Evolutionary conservation across 2,888 invertebrate species (phyloP).

Genomic region (Dynastes hyllus): DNA sequence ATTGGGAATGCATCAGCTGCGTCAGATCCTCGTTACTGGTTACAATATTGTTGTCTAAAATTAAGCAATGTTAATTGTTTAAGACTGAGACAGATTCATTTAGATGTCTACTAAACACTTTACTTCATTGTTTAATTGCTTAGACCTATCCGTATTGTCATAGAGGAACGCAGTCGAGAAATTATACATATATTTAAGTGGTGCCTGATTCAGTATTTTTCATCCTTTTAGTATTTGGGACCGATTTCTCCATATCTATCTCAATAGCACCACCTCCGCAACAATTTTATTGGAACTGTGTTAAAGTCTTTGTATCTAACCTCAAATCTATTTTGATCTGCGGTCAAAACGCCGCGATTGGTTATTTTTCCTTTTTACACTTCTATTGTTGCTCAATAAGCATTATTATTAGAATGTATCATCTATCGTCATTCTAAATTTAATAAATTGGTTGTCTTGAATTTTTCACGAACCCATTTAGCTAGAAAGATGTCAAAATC

Average conservation of each 20-base stretch:
- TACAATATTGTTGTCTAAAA: conserved; percentile 44
- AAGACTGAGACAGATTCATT: conserved; percentile 9
- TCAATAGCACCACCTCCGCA: background rate
- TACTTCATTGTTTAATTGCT: background rate
- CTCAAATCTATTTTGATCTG: no score
- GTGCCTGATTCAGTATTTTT: no score
- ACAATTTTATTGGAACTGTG: background rate
- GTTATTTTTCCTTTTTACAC: no score
- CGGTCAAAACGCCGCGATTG: no score
- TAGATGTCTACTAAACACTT: background rate
- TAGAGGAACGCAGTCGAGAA: background rate
- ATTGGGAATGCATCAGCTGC: conserved; percentile 62
- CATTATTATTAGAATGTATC: no score
- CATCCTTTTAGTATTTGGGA: no score
- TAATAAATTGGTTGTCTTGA: no score
- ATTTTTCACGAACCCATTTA: no score
- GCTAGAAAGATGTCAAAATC: no score
- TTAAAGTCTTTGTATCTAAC: background rate
- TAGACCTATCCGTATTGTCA: background rate
- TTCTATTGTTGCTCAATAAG: no score
- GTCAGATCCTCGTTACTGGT: conserved; percentile 62
- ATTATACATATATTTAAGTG: no score
- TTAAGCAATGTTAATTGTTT: conserved; percentile 48
- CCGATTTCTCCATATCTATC: background rate
- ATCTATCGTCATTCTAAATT: no score